Evolutionary conservation across 2,888 invertebrate genomes (phyloP), one percentile per base, ranked within the genome.

Genomic region (Lordiphosa fenestrarum): DNA sequence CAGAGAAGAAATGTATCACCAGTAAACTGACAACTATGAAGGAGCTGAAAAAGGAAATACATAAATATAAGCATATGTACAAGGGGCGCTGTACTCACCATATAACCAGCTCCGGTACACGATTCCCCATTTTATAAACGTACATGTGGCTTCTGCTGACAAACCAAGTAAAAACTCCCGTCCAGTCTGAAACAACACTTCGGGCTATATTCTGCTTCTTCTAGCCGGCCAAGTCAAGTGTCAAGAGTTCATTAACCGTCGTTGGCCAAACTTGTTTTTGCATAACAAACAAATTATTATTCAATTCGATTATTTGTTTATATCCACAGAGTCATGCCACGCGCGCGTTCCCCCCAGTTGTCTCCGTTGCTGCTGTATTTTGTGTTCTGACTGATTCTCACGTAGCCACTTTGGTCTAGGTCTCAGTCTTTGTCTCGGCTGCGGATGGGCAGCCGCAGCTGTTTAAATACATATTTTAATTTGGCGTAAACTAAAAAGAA

Each of bases 31-130:
- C 66, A 4, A 85, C 44, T n/a, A 88, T 71, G 13, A 86, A 83
- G 38, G 83, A 83, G 67, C 89, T 89, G 51, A 9, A 10, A 30
- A 9, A 35, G 59, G 15, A 7, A 23, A 21, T 3, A 23, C 5
- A 44, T 1, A n/a, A n/a, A n/a, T n/a, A 10, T 13, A 15, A 2
- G 30, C 10, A 44, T 33, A 4, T 1, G 1, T 7, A 0, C 7
- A 21, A 36, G 10, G 7, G 7, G n/a, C 6, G n/a, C n/a, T n/a
- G 2, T 37, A 59, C 69, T 57, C 66, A 87, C 89, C 88, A 87
- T 63, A 88, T 87, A 44, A 87, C 62, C 21, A 91, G 71, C 88
- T 91, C 91, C 21, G 90, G 89, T 35, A 88, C 86, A 63, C 88
- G 87, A 71, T 87, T 88, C 37, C 85, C 85, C 90, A 89, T 89